Conservation (phyloP, 1,140 invertebrate species). For the Marisa cornuarietis region DNA sequence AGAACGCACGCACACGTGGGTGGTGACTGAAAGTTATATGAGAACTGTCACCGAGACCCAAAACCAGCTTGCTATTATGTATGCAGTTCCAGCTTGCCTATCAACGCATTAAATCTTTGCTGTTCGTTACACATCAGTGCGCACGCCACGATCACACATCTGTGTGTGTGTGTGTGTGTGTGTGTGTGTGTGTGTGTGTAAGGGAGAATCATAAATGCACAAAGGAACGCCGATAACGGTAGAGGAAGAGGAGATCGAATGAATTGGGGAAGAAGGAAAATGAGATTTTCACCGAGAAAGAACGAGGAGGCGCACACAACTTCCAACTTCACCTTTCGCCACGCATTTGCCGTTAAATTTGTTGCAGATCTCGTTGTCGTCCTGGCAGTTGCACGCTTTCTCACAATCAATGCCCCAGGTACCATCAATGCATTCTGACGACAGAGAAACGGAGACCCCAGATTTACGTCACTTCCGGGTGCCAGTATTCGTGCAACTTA, state of each 20-base stretch:
- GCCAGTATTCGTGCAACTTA: too few relatives aligned
- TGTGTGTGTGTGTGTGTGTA: not conserved
- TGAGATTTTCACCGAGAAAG: too few relatives aligned
- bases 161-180: not conserved
- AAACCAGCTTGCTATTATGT: too few relatives aligned
- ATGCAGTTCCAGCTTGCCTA: too few relatives aligned
- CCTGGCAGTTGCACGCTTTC: not conserved
- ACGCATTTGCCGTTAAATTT: not conserved
- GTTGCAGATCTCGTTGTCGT: constrained; percentile 3
- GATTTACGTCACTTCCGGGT: too few relatives aligned
- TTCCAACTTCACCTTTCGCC: not conserved
- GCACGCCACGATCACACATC: not conserved
- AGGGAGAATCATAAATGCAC: too few relatives aligned
- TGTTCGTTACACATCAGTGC: not conserved
- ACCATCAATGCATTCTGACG: not conserved
- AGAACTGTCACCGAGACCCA: too few relatives aligned
- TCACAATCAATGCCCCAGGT: not conserved
- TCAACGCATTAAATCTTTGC: too few relatives aligned
- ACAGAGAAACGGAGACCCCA: too few relatives aligned
- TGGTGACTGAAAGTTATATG: not conserved
- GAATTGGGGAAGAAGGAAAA: too few relatives aligned
- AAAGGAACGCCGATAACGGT: not conserved
- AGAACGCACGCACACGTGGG: not conserved
- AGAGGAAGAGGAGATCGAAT: not conserved
- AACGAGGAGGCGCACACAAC: too few relatives aligned